Base-by-base conservation (phyloP, 2,113 vertebrate genomes). In the Carollia perspicillata region DNA sequence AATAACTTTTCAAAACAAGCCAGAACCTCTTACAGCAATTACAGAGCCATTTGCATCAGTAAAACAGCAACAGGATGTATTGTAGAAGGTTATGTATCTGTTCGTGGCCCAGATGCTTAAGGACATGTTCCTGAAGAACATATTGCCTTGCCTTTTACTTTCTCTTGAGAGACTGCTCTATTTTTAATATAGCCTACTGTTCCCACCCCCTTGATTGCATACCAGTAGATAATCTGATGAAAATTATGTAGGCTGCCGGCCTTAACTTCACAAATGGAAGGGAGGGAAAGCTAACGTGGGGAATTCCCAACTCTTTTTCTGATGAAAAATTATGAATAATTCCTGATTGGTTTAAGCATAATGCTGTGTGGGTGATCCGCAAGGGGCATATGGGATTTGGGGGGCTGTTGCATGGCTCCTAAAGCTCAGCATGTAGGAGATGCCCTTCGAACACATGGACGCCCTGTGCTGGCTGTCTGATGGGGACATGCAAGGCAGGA, bases 261-360 rank as follows among this genome's bases (percentile, higher is more conserved):
- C 26, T 95, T 78, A 75, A 80, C 88, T 18, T 77, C n/a, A 80
- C 80, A 85, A 84, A 86, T 40, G 74, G 74, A 78, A 86, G 85
- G 23, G 40, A 90, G 35, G 49, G 49, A 58, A 35, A 89, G 28
- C 33, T 88, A 60, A 88, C 12, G 63, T 96, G 65, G 51, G 53
- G 35, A 95, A 90, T 71, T 71, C 37, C 51, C 30, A 2, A 58
- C n/a, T 97, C 81, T 97, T 94, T 78, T 78, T 63, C 92, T 96
- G 68, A 97, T 96, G 90, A 97, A 95, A 80, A 79, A 30, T 78
- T 13, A 20, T 66, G 35, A 90, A 65, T 97, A 89, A 95, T 97
- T 96, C 42, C 92, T 97, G 87, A 94, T 53, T 77, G 66, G 85
- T 93, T 95, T 90, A 97, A 90, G 93, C 96, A 68, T 30, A 35